Conservation (phyloP, 2,113 vertebrate genomes). For the Anser brachyrhynchus region DNA sequence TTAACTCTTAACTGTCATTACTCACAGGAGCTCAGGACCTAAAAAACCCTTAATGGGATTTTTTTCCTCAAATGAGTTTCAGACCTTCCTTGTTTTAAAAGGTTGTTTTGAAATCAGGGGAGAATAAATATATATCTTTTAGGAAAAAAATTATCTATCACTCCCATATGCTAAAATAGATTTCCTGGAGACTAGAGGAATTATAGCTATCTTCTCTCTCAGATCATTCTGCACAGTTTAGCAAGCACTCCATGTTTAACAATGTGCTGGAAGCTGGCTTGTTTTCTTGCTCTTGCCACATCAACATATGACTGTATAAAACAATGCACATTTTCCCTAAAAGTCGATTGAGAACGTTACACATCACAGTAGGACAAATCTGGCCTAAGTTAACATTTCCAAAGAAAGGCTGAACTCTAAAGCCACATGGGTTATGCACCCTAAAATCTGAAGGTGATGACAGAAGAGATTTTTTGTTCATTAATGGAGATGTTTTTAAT, state of each 20-base stretch:
- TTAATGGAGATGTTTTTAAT: neutral
- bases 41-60: neutral
- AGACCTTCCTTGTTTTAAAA: neutral
- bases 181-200: neutral
- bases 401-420: neutral
- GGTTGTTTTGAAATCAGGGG: neutral
- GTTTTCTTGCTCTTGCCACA: neutral
- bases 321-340: neutral
- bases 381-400: neutral
- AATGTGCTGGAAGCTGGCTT: neutral
- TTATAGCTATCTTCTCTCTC: neutral
- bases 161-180: neutral
- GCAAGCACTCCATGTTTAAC: neutral
- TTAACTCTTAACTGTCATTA: neutral
- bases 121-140: neutral
- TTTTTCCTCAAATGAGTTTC: neutral
- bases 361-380: neutral
- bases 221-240: neutral
- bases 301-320: neutral
- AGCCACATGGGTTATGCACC: neutral
- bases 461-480: neutral
- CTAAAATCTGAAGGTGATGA: neutral
- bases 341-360: neutral
- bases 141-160: neutral
- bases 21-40: neutral